Conservation (phyloP, 2,113 vertebrate genomes). For the Sebastes fasciatus region DNA sequence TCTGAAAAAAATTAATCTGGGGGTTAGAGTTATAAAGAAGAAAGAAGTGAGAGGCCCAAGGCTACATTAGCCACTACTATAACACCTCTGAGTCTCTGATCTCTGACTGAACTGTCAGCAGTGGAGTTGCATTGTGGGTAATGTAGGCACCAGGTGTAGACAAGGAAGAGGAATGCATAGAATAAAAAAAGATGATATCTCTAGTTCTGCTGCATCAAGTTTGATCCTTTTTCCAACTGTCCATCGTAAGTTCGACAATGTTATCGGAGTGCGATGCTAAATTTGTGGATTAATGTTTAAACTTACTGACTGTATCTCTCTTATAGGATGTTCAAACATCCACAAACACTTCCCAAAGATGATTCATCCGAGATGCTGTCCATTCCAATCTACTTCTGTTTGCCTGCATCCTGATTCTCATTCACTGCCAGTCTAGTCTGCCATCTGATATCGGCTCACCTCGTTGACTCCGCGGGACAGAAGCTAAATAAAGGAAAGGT, state of each 20-base stretch:
- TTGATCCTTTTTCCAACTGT: background rate
- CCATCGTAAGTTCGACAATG: background rate
- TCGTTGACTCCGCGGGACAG: conserved; percentile 46
- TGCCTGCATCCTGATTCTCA: conserved; percentile 44
- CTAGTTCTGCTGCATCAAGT: background rate
- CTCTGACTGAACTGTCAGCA: background rate
- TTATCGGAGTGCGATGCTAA: background rate
- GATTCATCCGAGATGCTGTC: conserved; percentile 30
- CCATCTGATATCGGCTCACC: conserved; percentile 58
- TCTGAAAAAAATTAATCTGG: too few relatives aligned
- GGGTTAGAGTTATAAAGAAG: too few relatives aligned
- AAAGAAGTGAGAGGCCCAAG: too few relatives aligned
- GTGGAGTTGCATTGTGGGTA: background rate
- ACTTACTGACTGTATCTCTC: background rate
- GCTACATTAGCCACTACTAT: too few relatives aligned
- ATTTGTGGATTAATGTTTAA: background rate
- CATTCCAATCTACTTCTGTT: conserved; percentile 20
- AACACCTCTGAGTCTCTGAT: too few relatives aligned
- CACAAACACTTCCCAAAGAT: background rate
- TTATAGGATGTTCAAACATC: background rate
- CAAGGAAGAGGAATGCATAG: background rate
- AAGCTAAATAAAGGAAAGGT: conserved; percentile 72
- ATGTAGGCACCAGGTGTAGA: background rate
- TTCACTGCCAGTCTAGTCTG: conserved; percentile 35
- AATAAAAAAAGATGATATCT: background rate